phyloP scores from a whole-genome alignment of 2,113 vertebrate genomes.

The Benitochromis conjunctus region DNA sequence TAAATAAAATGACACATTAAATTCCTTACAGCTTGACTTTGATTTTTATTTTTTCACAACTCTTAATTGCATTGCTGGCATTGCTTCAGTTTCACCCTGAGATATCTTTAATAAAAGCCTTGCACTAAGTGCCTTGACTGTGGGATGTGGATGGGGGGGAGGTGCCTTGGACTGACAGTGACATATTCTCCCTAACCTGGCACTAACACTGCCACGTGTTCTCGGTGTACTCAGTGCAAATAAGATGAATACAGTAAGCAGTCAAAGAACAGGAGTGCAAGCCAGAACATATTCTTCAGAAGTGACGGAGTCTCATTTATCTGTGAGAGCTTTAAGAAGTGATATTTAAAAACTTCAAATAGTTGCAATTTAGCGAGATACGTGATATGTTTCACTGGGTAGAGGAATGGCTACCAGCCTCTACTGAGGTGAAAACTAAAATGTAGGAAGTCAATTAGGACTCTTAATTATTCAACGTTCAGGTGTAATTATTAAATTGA shows the following conservation, averaged over 20 bases:
- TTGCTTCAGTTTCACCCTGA: constrained; percentile 3
- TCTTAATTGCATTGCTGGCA: constrained; percentile 8
- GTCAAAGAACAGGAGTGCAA: not conserved
- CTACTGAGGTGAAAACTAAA: not conserved
- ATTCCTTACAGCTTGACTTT: not conserved
- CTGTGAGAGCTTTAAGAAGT: not conserved
- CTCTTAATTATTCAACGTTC: not conserved
- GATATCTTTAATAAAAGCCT: constrained; percentile 17
- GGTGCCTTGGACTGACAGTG: not conserved
- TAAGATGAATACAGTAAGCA: not conserved
- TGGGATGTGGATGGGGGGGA: not conserved
- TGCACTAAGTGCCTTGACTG: not conserved
- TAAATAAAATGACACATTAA: constrained; percentile 23
- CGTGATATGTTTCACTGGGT: not conserved
- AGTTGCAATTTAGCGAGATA: not conserved
- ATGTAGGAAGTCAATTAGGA: not conserved
- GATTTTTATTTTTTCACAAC: not conserved
- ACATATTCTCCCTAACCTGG: constrained; percentile 14
- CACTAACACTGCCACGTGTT: not conserved
- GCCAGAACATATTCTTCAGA: not conserved
- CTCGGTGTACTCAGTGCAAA: not conserved
- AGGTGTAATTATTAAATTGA: not conserved
- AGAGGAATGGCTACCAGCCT: not conserved
- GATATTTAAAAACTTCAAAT: not conserved
- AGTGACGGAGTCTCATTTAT: not conserved